A percentile compares a stretch with the other conserved stretches of the same genome.
Conservation (phyloP, 2,888 invertebrate species). For the Ectemnius cavifrons region DNA sequence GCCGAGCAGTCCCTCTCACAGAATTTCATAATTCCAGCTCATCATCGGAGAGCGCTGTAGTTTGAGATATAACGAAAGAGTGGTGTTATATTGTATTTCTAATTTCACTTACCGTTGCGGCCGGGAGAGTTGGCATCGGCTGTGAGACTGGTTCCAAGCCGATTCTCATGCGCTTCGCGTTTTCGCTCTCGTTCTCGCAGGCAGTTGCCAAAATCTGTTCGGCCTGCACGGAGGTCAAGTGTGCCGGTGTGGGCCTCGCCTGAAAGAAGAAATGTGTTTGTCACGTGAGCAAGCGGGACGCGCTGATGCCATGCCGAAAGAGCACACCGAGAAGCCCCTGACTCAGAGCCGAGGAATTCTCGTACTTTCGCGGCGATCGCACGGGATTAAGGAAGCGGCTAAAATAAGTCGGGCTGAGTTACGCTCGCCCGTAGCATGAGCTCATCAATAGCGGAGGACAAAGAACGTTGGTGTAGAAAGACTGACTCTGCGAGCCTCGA, state of each 20-base stretch:
- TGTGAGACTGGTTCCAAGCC: slow-evolving; percentile 96
- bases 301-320: slow-evolving; percentile 44
- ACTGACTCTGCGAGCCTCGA: not conserved
- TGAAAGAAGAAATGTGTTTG: slow-evolving; percentile 74
- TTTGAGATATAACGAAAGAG: not conserved
- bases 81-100: slow-evolving; percentile 32
- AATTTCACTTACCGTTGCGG: slow-evolving; percentile 80
- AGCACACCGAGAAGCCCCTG: slow-evolving; percentile 43
- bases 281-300: slow-evolving; percentile 37
- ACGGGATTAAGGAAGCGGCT: not conserved
- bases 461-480: not conserved
- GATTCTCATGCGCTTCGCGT: slow-evolving; percentile 97
- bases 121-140: slow-evolving; percentile 89
- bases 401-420: not conserved
- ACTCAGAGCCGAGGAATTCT: slow-evolving; percentile 44
- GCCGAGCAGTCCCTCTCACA: not conserved
- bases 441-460: no score
- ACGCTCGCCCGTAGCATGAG: not conserved
- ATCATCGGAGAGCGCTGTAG: not conserved
- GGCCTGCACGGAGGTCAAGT: slow-evolving; percentile 97
- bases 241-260: slow-evolving; percentile 96
- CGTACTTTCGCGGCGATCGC: slow-evolving; percentile 9
- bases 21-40: not conserved
- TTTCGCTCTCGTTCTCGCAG: slow-evolving; percentile 98
- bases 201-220: slow-evolving; percentile 97